phyloP scores from a whole-genome alignment of 2,797 vertebrate genomes.

The Pseudotriccus pelzelni region DNA sequence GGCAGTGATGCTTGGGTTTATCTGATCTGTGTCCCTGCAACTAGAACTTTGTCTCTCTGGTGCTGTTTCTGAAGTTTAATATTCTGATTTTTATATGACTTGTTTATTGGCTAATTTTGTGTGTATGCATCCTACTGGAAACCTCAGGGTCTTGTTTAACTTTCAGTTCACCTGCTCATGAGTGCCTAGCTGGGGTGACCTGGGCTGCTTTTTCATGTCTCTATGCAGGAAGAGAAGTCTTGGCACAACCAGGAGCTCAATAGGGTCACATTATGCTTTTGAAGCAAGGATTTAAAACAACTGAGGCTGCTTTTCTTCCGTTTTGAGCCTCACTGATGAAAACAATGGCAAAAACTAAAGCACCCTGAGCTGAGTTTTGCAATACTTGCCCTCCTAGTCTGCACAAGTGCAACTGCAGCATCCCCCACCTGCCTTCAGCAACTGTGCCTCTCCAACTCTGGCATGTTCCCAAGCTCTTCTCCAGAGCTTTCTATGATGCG shows the following conservation, averaged over 20 bases:
- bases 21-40: background rate
- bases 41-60: background rate
- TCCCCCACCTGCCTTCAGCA: background rate
- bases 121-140: background rate
- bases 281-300: background rate
- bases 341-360: background rate
- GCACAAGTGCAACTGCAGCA: background rate
- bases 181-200: background rate
- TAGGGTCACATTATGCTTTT: background rate
- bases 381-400: background rate
- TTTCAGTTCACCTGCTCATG: background rate
- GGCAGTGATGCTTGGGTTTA: fast-evolving
- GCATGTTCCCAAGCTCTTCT: background rate
- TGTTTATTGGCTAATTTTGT: background rate
- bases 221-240: fast-evolving
- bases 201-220: fast-evolving
- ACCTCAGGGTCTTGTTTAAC: background rate
- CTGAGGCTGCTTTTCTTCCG: fast-evolving
- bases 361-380: background rate
- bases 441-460: background rate
- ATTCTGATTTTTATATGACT: background rate
- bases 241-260: background rate
- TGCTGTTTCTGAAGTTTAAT: background rate
- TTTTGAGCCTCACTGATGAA: background rate
- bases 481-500: background rate